A percentile compares a stretch with the other conserved stretches of the same genome.
phyloP scores from a whole-genome alignment of 2,888 invertebrate genomes.

The Girardia tigrina region DNA sequence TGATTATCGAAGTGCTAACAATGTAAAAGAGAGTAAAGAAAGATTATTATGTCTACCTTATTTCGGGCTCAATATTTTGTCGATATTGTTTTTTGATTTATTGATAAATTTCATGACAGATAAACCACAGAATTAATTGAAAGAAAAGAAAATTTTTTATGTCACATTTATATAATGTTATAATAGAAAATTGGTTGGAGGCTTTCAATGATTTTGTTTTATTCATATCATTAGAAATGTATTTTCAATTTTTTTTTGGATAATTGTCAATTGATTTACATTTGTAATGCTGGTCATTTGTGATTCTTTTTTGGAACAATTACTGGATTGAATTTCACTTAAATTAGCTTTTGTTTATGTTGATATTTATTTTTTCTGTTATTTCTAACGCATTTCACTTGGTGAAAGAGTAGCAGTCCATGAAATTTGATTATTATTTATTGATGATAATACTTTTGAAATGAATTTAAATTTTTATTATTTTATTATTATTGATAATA shows the following conservation, averaged over 20 bases:
- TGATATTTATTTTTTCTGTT: not conserved
- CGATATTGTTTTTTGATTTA: not conserved
- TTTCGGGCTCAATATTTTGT: not conserved
- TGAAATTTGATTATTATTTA: not conserved
- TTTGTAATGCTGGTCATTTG: constrained; percentile 19
- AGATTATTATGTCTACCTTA: not conserved
- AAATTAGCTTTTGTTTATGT: not conserved
- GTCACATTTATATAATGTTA: too few species aligned
- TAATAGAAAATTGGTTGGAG: constrained; percentile 13
- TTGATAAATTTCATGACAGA: too few species aligned
- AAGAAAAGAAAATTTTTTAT: too few species aligned
- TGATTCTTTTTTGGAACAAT: not conserved
- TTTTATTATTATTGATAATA: too few species aligned
- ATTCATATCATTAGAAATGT: constrained; percentile 14
- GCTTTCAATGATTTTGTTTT: constrained; percentile 17
- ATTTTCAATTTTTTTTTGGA: constrained; percentile 9
- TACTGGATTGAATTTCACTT: not conserved
- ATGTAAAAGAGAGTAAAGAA: not conserved
- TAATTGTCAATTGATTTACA: not conserved
- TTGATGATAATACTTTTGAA: not conserved
- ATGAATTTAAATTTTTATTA: too few species aligned
- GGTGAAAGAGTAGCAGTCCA: not conserved
- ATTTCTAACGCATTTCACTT: not conserved
- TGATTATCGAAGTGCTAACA: not conserved
- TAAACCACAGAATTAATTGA: too few species aligned